These are phyloP conservation scores for Spilosoma lubricipeda DNA, from an alignment of 2,888 invertebrate genomes.

Conservation along the genomic window DNA sequence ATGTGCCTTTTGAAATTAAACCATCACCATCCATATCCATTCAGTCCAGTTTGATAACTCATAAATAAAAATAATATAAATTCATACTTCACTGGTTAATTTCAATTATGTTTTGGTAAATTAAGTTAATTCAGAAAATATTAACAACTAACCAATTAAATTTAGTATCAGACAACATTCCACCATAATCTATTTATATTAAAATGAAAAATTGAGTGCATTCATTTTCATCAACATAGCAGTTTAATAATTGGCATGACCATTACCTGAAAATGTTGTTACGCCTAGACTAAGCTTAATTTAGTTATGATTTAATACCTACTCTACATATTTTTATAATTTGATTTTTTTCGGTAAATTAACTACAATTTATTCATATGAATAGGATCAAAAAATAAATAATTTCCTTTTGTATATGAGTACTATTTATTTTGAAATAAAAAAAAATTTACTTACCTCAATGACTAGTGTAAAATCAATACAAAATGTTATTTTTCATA, in stretches of 20 bases:
- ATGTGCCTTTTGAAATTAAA: constrained; percentile 77
- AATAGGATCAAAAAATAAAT: constrained; percentile 78
- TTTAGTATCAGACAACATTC: constrained; percentile 70
- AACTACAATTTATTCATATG: constrained; percentile 72
- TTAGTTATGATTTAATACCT: constrained; percentile 70
- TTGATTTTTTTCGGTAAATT: constrained; percentile 68
- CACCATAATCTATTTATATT: constrained; percentile 66
- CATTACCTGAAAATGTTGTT: constrained; percentile 48
- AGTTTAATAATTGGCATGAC: constrained; percentile 39
- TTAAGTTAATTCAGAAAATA: constrained; percentile 19
- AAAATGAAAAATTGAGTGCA: constrained; percentile 13
- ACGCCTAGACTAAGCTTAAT: constrained; percentile 73
- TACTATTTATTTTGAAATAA: constrained; percentile 47
- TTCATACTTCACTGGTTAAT: constrained; percentile 17
- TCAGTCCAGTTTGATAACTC: constrained; percentile 69
- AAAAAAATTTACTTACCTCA: constrained; percentile 1
- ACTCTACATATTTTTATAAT: constrained; percentile 71
- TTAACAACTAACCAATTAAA: constrained; percentile 51
- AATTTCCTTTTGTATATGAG: constrained; percentile 75
- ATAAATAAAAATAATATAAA: constrained; percentile 45
- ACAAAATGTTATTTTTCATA: constrained; percentile 28
- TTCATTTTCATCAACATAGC: constrained; percentile 13
- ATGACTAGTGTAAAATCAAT: constrained; percentile 12
- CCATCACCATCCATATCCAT: constrained; percentile 75
- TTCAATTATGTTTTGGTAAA: not conserved